These are phyloP conservation scores for Trochalopteron elliotii DNA, from an alignment of 2,113 vertebrate genomes.

Conservation along the genomic window DNA sequence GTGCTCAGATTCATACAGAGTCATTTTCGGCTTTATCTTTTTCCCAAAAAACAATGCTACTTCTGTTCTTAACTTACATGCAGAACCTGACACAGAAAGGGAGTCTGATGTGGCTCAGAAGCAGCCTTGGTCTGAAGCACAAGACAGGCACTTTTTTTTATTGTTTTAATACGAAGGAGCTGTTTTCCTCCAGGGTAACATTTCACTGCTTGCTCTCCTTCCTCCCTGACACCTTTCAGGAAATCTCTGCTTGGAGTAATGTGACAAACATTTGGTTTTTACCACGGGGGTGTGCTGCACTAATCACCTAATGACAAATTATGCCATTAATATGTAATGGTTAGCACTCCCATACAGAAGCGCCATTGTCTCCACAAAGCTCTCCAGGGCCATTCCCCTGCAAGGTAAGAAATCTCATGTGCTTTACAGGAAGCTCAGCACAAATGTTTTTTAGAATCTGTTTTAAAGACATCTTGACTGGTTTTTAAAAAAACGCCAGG, in stretches of 20 bases:
- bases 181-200: neutral
- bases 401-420: neutral
- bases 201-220: neutral
- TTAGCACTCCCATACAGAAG: neutral
- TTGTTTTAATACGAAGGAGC: neutral
- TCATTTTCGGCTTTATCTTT: neutral
- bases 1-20: neutral
- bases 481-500: neutral
- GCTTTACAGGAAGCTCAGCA: neutral
- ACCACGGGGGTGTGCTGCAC: neutral
- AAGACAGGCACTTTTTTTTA: neutral
- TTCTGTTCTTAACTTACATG: neutral
- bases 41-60: neutral
- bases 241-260: neutral
- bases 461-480: neutral
- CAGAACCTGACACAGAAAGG: neutral
- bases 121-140: neutral
- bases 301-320: constrained; percentile 36
- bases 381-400: neutral
- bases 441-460: neutral
- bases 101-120: neutral
- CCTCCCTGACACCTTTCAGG: neutral
- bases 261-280: neutral
- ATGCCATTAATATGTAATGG: neutral
- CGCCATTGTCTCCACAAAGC: neutral